Evolutionary conservation across 2,888 invertebrate species (phyloP).

Genomic region (Xanthorhoe designata): DNA sequence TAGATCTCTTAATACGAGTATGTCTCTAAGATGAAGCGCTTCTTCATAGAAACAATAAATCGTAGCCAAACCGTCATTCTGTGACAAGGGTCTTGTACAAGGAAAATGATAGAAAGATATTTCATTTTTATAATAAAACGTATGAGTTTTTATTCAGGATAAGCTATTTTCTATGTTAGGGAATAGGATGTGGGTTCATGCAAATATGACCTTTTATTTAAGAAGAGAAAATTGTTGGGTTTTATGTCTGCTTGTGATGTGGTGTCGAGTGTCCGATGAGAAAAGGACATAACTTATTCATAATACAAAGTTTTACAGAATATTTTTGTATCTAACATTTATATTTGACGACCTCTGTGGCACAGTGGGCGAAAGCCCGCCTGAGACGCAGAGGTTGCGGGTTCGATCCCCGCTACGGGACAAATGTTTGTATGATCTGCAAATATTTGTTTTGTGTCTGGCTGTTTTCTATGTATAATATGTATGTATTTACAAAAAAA

Average conservation of each 20-base stretch:
- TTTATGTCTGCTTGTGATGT: conserved; percentile 7
- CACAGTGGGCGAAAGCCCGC: no score
- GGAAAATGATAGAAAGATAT: conserved; percentile 44
- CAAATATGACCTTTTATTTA: conserved; percentile 23
- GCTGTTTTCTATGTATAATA: no score
- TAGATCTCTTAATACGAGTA: no score
- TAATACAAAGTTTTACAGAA: neutral
- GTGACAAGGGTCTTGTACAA: conserved; percentile 43
- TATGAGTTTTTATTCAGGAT: conserved; percentile 36
- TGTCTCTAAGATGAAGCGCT: conserved; percentile 16
- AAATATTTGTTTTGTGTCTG: no score
- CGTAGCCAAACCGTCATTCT: conserved; percentile 36
- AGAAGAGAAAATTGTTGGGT: conserved; percentile 1
- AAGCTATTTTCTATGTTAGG: conserved; percentile 24
- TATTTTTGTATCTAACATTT: neutral
- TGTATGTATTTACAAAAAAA: no score
- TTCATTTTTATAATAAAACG: conserved; percentile 41
- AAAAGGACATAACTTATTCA: neutral
- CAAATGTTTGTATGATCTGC: no score
- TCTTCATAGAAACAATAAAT: conserved; percentile 44
- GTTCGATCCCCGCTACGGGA: no score
- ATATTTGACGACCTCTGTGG: no score
- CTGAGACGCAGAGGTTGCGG: no score
- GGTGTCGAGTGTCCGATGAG: conserved; percentile 4
- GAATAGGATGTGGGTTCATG: conserved; percentile 27